Evolutionary conservation across 2,113 vertebrate genomes (phyloP).

Genomic region (Chiloscyllium plagiosum): DNA sequence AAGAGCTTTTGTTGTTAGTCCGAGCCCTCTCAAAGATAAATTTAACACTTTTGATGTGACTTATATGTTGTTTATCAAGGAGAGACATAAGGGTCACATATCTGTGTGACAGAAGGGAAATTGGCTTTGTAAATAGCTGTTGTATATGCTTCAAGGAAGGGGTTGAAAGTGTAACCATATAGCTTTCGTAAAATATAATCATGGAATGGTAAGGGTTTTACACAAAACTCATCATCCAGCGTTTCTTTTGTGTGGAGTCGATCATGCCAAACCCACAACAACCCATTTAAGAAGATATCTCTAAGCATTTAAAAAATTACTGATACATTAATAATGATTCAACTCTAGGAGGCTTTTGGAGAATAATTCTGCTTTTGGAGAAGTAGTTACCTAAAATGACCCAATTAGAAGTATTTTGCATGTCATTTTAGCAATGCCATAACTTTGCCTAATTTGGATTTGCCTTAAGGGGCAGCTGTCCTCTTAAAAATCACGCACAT

Average conservation of each 20-base stretch:
- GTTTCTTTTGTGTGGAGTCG: not conserved
- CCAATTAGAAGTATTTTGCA: not conserved
- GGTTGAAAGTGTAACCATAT: not conserved
- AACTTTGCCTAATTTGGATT: not conserved
- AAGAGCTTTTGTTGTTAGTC: not conserved
- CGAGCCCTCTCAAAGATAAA: not conserved
- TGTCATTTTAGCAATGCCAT: not conserved
- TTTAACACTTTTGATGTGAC: slow-evolving; percentile 14
- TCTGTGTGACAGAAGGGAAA: slow-evolving; percentile 1
- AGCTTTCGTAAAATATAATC: not conserved
- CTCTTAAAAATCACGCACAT: not conserved
- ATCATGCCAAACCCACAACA: not conserved
- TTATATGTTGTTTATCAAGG: slow-evolving; percentile 6
- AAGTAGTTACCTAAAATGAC: not conserved
- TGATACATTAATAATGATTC: not conserved
- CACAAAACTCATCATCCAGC: not conserved
- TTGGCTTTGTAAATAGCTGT: not conserved
- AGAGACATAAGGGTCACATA: not conserved
- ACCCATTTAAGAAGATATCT: too few relatives aligned
- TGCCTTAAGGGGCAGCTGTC: not conserved
- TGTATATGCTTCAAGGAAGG: not conserved
- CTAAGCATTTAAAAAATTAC: not conserved
- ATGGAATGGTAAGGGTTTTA: not conserved
- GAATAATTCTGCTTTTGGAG: not conserved
- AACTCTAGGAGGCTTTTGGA: not conserved